Base-by-base conservation (phyloP, 1,140 invertebrate genomes). In the Vanessa atalanta region DNA sequence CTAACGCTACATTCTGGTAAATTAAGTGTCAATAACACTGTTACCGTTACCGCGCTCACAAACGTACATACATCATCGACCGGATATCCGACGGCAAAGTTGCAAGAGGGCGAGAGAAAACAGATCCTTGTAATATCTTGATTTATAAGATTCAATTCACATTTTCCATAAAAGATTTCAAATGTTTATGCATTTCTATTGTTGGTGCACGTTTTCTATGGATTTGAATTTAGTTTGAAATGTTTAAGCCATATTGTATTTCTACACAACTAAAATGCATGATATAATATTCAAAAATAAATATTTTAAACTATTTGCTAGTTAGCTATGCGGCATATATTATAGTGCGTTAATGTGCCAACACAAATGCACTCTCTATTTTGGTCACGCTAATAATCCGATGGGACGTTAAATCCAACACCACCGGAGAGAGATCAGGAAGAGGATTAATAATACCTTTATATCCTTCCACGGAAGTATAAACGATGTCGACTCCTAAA, bases 181-280 rank as follows among this genome's bases (percentile, higher is more conserved):
- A 61, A 61, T 61, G 31, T 61, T 57, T 61, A 61, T 37, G 14
- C 57, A 7, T 61, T 26, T 61, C 31, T 61, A 37, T 61, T 26
- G 16, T 16, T 12, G 13, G 23, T 23, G 3, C 5, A 51, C 48
- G 13, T 6, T n/a, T 51, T 51, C n/a, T 1, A 51, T 5, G 0
- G 14, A 51, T 14, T 6, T 31, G 26, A 31, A 31, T 31, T 31
- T 31, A 31, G 26, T 31, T 31, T 31, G 26, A 31, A 31, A 31
- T 31, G 26, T 31, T 31, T 51, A 43, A 43, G 37, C 37, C 8
- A 11, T 43, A 43, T 43, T 43, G 37, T 43, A 43, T 43, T 43
- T 8, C 9, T 43, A 43, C 3, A 43, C 9, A 43, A 43, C 3
- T 43, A 43, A 37, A 37, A 43, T 43, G 7, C 9, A 11, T 9